phyloP scores from a whole-genome alignment of 2,888 invertebrate genomes.

The Agrochola lychnidis region DNA sequence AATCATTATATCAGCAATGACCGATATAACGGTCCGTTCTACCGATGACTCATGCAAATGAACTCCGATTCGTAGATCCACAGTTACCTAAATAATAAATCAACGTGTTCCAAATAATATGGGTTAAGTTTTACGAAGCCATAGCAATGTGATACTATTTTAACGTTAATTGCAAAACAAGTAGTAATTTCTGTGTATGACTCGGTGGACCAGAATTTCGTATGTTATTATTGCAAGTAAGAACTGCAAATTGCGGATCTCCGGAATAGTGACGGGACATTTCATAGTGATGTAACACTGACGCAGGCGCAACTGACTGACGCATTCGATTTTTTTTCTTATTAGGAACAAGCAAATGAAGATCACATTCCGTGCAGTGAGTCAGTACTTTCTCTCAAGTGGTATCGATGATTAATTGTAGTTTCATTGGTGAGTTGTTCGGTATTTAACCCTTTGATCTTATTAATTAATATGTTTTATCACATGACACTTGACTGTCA shows the following conservation, averaged over 20 bases:
- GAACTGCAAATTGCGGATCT: constrained; percentile 61
- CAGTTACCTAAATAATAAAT: constrained; percentile 30
- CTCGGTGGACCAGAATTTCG: constrained; percentile 45
- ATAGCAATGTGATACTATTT: constrained; percentile 34
- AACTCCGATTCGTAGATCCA: constrained; percentile 27
- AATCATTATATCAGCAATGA: constrained; percentile 37
- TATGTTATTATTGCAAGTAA: constrained; percentile 57
- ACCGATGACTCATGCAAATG: constrained; percentile 39
- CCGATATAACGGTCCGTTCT: constrained; percentile 14
- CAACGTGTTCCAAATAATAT: constrained; percentile 35
- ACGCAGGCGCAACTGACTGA: constrained; percentile 75
- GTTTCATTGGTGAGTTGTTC: constrained; percentile 45
- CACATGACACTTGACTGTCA: too few species aligned
- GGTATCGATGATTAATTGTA: constrained; percentile 59
- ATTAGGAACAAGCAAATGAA: constrained; percentile 73
- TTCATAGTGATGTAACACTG: constrained; percentile 78
- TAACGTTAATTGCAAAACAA: constrained; percentile 31
- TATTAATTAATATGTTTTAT: too few species aligned
- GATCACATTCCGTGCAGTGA: constrained; percentile 72
- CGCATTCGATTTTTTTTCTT: constrained; percentile 78
- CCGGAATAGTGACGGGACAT: constrained; percentile 64
- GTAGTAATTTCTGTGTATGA: constrained; percentile 29
- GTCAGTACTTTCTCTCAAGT: constrained; percentile 65
- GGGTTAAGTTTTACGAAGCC: constrained; percentile 25
- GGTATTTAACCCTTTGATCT: constrained; percentile 49